A percentile compares a stretch with the other conserved stretches of the same genome.
These are phyloP conservation scores for Erethizon dorsatum DNA, from an alignment of 2,797 vertebrate genomes.

Conservation along the genomic window DNA sequence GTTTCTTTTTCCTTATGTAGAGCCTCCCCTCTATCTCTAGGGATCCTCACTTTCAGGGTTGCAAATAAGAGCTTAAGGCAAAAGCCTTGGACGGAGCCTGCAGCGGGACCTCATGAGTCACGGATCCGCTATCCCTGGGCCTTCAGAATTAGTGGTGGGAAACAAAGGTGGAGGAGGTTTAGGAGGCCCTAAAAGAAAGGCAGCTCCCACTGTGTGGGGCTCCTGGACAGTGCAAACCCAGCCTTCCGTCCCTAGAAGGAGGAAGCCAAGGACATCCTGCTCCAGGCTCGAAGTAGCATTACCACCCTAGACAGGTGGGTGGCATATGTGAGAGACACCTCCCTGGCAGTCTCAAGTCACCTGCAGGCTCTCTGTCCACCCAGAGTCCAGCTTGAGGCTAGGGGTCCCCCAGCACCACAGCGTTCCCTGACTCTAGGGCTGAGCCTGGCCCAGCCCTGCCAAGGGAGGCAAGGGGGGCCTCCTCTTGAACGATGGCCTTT, in stretches of 20 bases:
- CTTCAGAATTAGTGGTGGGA: background rate
- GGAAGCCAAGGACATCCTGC: background rate
- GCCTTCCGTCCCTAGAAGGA: background rate
- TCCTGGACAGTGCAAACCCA: background rate
- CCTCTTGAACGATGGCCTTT: background rate
- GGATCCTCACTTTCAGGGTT: background rate
- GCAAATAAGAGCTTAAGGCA: background rate
- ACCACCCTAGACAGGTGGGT: background rate
- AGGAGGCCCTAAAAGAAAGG: background rate
- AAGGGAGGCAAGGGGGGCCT: background rate
- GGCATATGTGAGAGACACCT: background rate
- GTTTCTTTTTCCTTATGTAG: background rate
- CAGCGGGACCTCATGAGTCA: background rate
- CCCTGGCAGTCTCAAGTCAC: background rate
- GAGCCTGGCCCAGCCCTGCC: background rate
- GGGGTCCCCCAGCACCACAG: background rate
- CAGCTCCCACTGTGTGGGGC: background rate
- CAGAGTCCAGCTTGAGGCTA: too few relatives aligned
- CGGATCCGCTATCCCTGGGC: background rate
- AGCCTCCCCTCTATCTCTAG: background rate
- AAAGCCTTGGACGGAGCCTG: background rate
- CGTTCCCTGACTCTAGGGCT: background rate
- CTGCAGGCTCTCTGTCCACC: too few relatives aligned
- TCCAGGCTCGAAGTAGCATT: background rate
- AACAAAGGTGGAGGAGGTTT: background rate